These are phyloP conservation scores for Artibeus jamaicensis DNA, from an alignment of 2,797 vertebrate species.

Conservation along the genomic window DNA sequence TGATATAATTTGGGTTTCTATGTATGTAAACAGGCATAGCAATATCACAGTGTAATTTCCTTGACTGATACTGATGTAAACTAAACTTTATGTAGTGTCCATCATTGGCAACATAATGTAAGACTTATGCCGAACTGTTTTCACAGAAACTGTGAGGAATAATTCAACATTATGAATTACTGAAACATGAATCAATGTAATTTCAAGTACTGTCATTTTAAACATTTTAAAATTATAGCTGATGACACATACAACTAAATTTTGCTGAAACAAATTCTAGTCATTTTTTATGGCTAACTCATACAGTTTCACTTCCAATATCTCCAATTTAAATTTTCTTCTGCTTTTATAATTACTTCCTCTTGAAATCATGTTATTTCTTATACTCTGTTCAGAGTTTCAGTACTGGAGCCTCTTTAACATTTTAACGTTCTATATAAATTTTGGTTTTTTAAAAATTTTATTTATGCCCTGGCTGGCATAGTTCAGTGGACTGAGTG, in stretches of 20 bases:
- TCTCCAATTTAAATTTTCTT: background rate
- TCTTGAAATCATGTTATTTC: background rate
- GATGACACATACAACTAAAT: background rate
- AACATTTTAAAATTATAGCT: background rate
- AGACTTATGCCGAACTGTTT: background rate
- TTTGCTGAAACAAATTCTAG: background rate
- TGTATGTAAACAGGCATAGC: background rate
- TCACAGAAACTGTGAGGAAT: background rate
- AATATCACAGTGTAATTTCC: background rate
- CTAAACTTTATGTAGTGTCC: background rate
- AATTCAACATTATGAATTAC: background rate
- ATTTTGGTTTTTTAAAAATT: too few relatives aligned
- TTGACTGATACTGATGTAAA: background rate
- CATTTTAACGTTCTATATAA: background rate
- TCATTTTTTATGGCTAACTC: slow-evolving; percentile 22
- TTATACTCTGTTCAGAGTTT: slow-evolving; percentile 4
- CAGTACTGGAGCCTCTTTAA: background rate
- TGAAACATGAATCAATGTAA: background rate
- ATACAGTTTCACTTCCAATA: background rate
- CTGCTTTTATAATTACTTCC: background rate
- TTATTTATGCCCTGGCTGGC: too few relatives aligned
- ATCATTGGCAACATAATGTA: background rate
- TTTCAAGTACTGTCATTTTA: background rate
- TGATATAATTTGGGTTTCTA: background rate
- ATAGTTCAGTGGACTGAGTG: too few relatives aligned